A percentile compares a stretch with the other conserved stretches of the same genome.
phyloP scores from a whole-genome alignment of 2,113 vertebrate genomes.

The human (Homo sapiens) region DNA sequence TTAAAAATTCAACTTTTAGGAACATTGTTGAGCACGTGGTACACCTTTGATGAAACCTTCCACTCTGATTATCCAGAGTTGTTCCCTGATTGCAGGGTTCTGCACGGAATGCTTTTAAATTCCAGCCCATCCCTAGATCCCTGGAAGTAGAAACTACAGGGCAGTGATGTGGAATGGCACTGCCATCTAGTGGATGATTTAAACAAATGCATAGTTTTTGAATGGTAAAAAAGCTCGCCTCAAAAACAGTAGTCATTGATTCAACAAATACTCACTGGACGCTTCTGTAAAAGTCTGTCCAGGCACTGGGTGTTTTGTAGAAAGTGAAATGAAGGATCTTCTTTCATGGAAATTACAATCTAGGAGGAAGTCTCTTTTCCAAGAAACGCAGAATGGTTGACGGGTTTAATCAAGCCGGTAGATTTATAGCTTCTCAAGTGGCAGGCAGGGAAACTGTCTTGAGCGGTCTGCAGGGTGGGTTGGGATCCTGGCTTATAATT shows the following conservation, averaged over 20 bases:
- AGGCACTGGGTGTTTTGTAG: not conserved
- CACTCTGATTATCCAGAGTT: not conserved
- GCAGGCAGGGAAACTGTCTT: not conserved
- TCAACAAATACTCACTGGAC: not conserved
- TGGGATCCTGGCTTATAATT: not conserved
- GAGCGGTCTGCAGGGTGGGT: not conserved
- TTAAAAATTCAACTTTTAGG: not conserved
- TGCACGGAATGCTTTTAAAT: not conserved
- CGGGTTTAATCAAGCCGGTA: not conserved
- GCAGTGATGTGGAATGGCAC: not conserved
- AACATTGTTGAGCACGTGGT: not conserved
- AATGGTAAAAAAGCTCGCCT: not conserved
- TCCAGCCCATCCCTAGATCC: not conserved
- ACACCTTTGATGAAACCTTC: not conserved
- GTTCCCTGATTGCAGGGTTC: not conserved
- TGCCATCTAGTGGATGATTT: slow-evolving; percentile 73
- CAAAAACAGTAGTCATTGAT: not conserved
- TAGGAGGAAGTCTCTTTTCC: not conserved
- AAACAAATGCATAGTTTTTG: not conserved
- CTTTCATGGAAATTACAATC: not conserved
- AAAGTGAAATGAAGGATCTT: not conserved
- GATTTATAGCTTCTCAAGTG: not conserved
- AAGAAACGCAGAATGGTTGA: not conserved
- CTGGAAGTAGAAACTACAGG: not conserved
- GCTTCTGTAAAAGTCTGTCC: not conserved